Conservation (phyloP, 2,888 invertebrate genomes). For the Epinotia brunnichana region DNA sequence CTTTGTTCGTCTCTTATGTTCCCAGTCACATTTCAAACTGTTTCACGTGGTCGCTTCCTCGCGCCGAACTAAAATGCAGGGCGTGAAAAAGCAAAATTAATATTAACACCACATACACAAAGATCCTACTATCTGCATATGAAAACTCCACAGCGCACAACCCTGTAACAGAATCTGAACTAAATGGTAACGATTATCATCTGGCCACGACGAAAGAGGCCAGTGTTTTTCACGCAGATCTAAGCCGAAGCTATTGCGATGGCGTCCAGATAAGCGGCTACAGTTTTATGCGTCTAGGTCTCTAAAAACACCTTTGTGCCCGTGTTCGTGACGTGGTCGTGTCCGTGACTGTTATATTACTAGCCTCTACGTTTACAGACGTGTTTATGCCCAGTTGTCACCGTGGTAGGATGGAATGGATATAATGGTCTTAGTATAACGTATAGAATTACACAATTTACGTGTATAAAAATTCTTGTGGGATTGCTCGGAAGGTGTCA, state of each 20-base stretch:
- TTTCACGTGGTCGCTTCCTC: too few relatives aligned
- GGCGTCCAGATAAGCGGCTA: constrained; percentile 23
- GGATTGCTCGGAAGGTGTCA: too few relatives aligned
- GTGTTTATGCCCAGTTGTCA: constrained; percentile 3
- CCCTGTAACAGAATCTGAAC: constrained; percentile 11
- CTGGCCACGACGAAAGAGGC: constrained; percentile 52
- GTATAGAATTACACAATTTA: background rate
- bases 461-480: too few relatives aligned
- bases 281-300: constrained; percentile 24
- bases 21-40: too few relatives aligned
- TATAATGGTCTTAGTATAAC: background rate
- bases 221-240: constrained; percentile 28
- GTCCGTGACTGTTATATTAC: background rate
- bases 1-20: too few relatives aligned
- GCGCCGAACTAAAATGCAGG: too few relatives aligned
- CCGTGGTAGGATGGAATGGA: background rate
- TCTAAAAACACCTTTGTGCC: constrained; percentile 7
- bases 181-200: constrained; percentile 19
- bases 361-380: background rate
- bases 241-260: constrained; percentile 28
- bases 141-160: constrained; percentile 2
- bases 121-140: too few relatives aligned
- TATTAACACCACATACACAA: too few relatives aligned
- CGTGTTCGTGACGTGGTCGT: background rate
- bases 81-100: too few relatives aligned